A percentile compares a stretch with the other conserved stretches of the same genome.
These are phyloP conservation scores for Noctuana brunneofusca DNA, from an alignment of 2,888 invertebrate genomes.

Conservation along the genomic window DNA sequence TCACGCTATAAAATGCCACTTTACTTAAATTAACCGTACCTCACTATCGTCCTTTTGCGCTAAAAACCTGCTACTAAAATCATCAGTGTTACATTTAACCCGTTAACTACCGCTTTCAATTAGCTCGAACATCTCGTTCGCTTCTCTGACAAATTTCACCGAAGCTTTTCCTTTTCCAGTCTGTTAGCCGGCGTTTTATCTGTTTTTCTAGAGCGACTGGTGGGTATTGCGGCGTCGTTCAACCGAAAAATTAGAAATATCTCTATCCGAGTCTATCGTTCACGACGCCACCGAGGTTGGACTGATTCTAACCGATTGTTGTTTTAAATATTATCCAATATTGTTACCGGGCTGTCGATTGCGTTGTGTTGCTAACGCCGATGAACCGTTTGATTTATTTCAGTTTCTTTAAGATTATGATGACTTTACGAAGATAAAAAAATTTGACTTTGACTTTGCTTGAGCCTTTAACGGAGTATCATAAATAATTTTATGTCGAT, in stretches of 20 bases:
- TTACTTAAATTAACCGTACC: too few relatives aligned
- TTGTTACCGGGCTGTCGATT: neutral
- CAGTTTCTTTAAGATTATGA: too few relatives aligned
- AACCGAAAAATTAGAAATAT: slow-evolving; percentile 77
- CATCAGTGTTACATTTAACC: slow-evolving; percentile 6
- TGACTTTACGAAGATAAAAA: too few relatives aligned
- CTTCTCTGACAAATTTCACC: slow-evolving; percentile 49
- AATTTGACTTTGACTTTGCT: too few relatives aligned
- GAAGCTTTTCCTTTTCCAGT: slow-evolving; percentile 57
- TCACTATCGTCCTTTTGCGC: neutral
- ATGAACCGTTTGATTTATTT: too few relatives aligned
- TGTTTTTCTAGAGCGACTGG: slow-evolving; percentile 60
- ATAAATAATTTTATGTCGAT: too few relatives aligned
- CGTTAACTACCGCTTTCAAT: slow-evolving; percentile 32
- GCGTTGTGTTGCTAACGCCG: neutral
- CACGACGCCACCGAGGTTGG: slow-evolving; percentile 47
- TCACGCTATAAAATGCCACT: neutral
- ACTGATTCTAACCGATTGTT: slow-evolving; percentile 39
- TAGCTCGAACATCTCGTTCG: slow-evolving; percentile 46
- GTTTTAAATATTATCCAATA: slow-evolving; percentile 36
- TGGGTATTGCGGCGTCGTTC: slow-evolving; percentile 59
- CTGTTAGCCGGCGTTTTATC: slow-evolving; percentile 66
- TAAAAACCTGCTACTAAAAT: slow-evolving; percentile 15
- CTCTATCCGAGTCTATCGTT: slow-evolving; percentile 62
- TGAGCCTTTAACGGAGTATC: too few relatives aligned